phyloP scores from a whole-genome alignment of 2,797 vertebrate species.

The Spondyliosoma cantharus region DNA sequence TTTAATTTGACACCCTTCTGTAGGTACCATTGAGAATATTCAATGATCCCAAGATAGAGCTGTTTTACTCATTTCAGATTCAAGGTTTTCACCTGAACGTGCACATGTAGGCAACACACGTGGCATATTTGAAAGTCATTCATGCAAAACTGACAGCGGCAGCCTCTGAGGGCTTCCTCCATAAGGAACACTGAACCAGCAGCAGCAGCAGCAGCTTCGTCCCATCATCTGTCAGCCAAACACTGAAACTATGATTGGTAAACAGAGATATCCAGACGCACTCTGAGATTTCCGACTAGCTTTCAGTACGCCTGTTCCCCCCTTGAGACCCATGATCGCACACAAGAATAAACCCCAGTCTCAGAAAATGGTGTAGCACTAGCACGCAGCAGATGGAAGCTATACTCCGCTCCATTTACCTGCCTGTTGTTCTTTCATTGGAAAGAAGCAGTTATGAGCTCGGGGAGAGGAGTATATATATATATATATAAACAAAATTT shows the following conservation, averaged over 20 bases:
- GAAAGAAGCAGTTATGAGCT: conserved; percentile 75
- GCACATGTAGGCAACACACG: conserved; percentile 36
- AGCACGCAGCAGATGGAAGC: conserved; percentile 77
- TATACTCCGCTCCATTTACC: conserved; percentile 77
- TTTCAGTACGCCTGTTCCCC: conserved; percentile 41
- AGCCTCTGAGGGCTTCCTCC: conserved; percentile 64
- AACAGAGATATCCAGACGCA: conserved; percentile 74
- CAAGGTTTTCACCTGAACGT: conserved; percentile 33
- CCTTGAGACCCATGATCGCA: conserved; percentile 64
- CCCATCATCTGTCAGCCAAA: conserved; percentile 74
- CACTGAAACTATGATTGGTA: conserved; percentile 64
- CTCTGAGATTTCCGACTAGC: conserved; percentile 61
- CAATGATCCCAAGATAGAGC: background rate
- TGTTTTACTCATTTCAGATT: background rate
- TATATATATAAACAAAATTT: conserved; percentile 65
- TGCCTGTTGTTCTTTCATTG: conserved; percentile 72
- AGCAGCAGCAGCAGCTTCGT: conserved; percentile 40
- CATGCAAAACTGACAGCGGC: conserved; percentile 75
- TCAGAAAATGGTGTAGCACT: conserved; percentile 57
- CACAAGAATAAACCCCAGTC: conserved; percentile 64
- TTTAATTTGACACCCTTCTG: no score
- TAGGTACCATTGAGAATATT: background rate
- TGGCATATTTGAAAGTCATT: conserved; percentile 60
- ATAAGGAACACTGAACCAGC: conserved; percentile 55
- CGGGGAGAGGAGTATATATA: conserved; percentile 37